These are phyloP conservation scores for Lordiphosa andalusiaca DNA, from an alignment of 2,888 invertebrate species.

Conservation along the genomic window DNA sequence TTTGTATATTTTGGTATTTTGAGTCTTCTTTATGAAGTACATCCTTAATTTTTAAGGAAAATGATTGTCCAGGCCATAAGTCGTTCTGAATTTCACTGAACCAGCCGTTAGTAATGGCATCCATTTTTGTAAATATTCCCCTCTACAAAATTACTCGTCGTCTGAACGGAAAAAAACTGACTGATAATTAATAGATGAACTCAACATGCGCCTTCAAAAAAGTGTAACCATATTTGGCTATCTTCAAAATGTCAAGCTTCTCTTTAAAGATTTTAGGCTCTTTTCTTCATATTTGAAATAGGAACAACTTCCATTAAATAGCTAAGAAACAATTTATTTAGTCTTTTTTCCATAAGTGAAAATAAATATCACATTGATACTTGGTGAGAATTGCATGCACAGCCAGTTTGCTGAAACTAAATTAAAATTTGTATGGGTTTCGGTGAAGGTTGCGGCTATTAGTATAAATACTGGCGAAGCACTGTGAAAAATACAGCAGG, in stretches of 20 bases:
- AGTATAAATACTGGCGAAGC: no score
- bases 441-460: no score
- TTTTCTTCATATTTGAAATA: no score
- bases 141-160: not conserved
- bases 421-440: no score
- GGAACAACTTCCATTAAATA: no score
- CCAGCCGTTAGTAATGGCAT: conserved; percentile 90
- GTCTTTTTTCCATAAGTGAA: no score
- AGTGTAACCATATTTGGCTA: conserved; percentile 31
- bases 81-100: conserved; percentile 94
- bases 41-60: conserved; percentile 91
- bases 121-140: conserved; percentile 80
- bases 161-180: conserved; percentile 7
- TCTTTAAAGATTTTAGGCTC: not conserved
- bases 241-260: conserved; percentile 14
- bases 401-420: no score
- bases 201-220: conserved; percentile 24
- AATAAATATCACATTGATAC: no score
- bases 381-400: no score
- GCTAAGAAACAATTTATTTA: no score
- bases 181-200: conserved; percentile 7
- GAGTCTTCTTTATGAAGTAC: conserved; percentile 90
- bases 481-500: no score
- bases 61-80: conserved; percentile 94
- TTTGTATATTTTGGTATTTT: conserved; percentile 90